A percentile compares a stretch with the other conserved stretches of the same genome.
phyloP scores from a whole-genome alignment of 2,888 invertebrate genomes.

The Nesidiocoris tenuis region DNA sequence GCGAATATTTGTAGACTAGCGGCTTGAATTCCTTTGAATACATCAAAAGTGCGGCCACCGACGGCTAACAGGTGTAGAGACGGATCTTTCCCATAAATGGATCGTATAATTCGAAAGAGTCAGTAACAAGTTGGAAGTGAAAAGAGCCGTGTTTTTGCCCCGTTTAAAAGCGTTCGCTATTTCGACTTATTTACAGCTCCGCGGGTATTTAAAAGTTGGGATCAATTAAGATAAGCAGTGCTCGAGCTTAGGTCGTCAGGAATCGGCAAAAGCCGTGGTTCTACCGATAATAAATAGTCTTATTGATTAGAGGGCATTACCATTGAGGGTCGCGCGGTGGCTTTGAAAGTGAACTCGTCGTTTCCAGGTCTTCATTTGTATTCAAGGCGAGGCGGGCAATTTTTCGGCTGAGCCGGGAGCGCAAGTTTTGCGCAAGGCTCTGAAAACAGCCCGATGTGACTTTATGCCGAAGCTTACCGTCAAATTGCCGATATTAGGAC shows the following conservation, averaged over 20 bases:
- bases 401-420: neutral
- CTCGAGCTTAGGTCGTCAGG: neutral
- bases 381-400: slow-evolving; percentile 2
- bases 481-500: neutral
- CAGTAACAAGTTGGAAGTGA: neutral
- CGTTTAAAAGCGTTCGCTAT: neutral
- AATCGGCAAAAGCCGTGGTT: neutral
- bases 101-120: neutral
- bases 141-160: neutral
- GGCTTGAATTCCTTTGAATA: neutral
- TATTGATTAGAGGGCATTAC: neutral
- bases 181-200: neutral
- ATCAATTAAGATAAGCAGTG: neutral
- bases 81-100: neutral
- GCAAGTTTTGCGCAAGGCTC: neutral
- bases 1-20: neutral
- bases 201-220: neutral
- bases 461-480: neutral
- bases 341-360: neutral
- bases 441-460: neutral
- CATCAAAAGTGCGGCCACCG: neutral
- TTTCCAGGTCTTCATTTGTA: slow-evolving; percentile 1
- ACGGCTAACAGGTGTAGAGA: neutral
- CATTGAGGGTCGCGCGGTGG: neutral
- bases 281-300: neutral